Evolutionary conservation across 1,140 invertebrate species (phyloP), one percentile per base, ranked within the genome.

Genomic region (Orius insidiosus): DNA sequence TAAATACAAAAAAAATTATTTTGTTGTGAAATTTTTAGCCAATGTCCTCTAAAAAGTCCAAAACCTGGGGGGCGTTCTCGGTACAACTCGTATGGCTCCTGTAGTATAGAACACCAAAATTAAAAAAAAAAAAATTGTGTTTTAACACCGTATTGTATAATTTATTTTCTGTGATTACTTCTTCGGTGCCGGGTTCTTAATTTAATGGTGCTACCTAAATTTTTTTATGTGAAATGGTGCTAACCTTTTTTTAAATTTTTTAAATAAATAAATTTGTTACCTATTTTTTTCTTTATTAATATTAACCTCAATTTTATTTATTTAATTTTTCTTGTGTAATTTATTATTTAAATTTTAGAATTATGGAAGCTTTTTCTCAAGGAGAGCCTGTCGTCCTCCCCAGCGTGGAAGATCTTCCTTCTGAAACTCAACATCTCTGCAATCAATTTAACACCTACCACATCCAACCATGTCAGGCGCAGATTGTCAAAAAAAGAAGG

Each of bases 371-470:
- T 31, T 56, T 64, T 48, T 76, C 78, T 60, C 79, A 80, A 11
- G 74, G 74, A 10, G 75, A 81, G 53, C 69, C 72, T 3, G 61
- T 85, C 1, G 67, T 68, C 10, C 56, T 89, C 34, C 83, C 85
- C 1, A 58, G 74, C 2, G 73, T 78, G 58, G 75, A 80, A 37
- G 75, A 85, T 38, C 56, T 93, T 2, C 74, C 73, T 38, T 66
- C 73, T 11, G 82, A 88, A 60, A 84, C 80, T 0, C 79, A 71
- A 55, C 74, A 81, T 50, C 76, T 87, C 38, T 88, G 88, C 57
- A 83, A 92, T 50, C 85, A 93, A 59, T 96, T 94, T 63, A 73
- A 74, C 14, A 77, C 71, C 19, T 84, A 89, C 61, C 81, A 94
- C 61, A 67, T 86, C 57, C 71, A 78, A 7, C 81, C 79, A 53